Conservation (phyloP, 2,797 vertebrate species). For the Falco cherrug region DNA sequence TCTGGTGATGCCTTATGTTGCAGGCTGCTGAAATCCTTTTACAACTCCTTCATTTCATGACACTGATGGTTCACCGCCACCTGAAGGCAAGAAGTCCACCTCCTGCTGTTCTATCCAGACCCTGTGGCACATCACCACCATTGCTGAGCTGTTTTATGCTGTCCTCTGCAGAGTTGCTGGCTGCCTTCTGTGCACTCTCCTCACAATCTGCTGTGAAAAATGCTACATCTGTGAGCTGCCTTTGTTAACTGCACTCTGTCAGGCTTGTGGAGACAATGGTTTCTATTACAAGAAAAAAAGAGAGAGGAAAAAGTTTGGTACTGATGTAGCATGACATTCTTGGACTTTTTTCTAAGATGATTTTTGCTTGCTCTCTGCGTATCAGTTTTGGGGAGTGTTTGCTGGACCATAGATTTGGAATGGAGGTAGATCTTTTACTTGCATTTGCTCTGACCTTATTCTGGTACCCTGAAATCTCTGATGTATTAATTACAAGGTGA, state of each 20-base stretch:
- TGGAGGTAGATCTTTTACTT: neutral
- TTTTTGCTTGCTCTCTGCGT: neutral
- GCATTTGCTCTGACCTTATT: neutral
- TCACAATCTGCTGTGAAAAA: neutral
- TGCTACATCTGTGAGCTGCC: neutral
- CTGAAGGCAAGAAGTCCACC: neutral
- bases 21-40: neutral
- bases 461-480: neutral
- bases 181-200: neutral
- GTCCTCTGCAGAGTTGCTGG: neutral
- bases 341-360: neutral
- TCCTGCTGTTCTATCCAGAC: neutral
- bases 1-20: neutral
- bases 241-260: neutral
- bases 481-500: neutral
- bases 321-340: neutral
- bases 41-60: neutral
- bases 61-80: accelerated
- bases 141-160: neutral
- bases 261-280: neutral
- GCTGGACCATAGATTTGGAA: neutral
- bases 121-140: too few species aligned
- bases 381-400: neutral
- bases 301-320: neutral
- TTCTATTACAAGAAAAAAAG: neutral